Conservation (phyloP, 2,797 vertebrate species). For the Moxostoma hubbsi region DNA sequence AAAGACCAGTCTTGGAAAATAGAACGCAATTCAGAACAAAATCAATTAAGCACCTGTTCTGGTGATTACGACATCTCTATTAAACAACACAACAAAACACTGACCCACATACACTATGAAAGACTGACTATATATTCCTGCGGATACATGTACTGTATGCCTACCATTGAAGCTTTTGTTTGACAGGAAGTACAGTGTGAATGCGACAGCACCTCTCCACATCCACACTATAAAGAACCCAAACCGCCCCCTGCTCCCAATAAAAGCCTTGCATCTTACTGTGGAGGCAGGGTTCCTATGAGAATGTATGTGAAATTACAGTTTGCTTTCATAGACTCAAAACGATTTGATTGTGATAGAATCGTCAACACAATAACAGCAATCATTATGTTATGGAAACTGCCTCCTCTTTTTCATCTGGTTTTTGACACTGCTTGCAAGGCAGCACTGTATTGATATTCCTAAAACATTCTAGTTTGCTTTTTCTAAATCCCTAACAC, state of each 20-base stretch:
- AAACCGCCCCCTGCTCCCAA: not conserved
- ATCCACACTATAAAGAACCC: not conserved
- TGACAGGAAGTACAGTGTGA: not conserved
- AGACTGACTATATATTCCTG: not conserved
- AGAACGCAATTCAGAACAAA: constrained; percentile 38
- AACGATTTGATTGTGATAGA: not conserved
- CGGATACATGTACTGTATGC: not conserved
- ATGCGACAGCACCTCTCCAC: constrained; percentile 5
- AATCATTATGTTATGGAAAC: constrained; percentile 3
- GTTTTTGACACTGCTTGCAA: too few relatives aligned
- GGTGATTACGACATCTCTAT: constrained; percentile 49
- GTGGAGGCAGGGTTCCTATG: not conserved
- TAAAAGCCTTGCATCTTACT: not conserved
- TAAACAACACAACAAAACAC: constrained; percentile 39
- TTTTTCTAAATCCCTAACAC: too few relatives aligned
- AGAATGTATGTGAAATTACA: not conserved
- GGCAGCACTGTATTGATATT: too few relatives aligned
- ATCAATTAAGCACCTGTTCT: constrained; percentile 49
- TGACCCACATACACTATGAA: not conserved
- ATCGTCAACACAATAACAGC: constrained; percentile 1
- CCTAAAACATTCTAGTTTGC: too few relatives aligned
- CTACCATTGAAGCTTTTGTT: constrained; percentile 17
- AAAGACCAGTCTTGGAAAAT: constrained; percentile 40
- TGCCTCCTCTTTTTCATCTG: not conserved
- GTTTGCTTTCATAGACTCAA: constrained; percentile 16